Base-by-base conservation (phyloP, 2,113 vertebrate species). In the Todiramphus saurophagus region DNA sequence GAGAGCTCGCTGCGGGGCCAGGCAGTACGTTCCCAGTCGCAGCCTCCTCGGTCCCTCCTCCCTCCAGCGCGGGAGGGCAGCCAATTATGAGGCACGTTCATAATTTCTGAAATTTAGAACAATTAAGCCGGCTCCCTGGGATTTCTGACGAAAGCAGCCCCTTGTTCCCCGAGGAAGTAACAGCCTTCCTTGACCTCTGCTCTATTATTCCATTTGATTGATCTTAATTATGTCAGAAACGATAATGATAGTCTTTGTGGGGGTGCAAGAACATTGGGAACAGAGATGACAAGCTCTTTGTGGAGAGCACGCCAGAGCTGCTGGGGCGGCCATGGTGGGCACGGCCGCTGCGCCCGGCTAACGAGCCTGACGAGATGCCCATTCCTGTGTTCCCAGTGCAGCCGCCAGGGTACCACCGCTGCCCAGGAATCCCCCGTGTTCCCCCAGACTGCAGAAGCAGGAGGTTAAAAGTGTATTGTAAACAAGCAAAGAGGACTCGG, bases 171-270 rank as follows among this genome's bases (percentile, higher is more conserved):
- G 0, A 20, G 72, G 79, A 85, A 66, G 74, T 30, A 50, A 37
- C 43, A 67, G 91, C 88, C 74, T 92, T 35, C 73, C 63, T 76
- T 79, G 88, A 79, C 96, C 95, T 88, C 87, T 73, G 73, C 89
- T 94, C 92, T 73, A 16, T 97, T 93, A 84, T 96, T 96, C 87
- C 5, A 0, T 75, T 73, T 69, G 91, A 93, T 86, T 89, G 94
- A 94, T 93, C 94, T 87, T 87, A 77, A 95, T 97, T 89, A 85
- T 55, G 82, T 85, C 83, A 92, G 94, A 92, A 84, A 50, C 79
- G 89, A 59, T 89, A 90, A 95, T 92, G 94, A 90, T 27, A 82
- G 83, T 17, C 76, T 89, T 86, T 51, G 83, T 39, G 37, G 41
- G 50, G 84, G 41, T 78, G 62, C 7, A 13, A 20, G 91, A 27